Evolutionary conservation across 2,113 vertebrate species (phyloP), one percentile per base, ranked within the genome.

Genomic region (Mesocricetus auratus): DNA sequence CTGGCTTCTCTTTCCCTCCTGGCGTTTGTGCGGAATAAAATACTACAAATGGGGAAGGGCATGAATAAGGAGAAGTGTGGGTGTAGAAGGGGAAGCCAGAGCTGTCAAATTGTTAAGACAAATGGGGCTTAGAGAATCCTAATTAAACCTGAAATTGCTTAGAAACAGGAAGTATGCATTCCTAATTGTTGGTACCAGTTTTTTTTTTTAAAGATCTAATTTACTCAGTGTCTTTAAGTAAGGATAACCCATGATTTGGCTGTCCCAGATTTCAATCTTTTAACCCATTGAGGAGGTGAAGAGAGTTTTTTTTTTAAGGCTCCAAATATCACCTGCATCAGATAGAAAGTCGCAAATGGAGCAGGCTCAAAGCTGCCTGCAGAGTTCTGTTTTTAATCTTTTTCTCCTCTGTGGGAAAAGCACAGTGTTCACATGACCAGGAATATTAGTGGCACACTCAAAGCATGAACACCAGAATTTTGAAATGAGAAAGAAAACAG

Each of bases 61-160:
- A 53, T 39, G 9, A 33, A 16, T 81, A 86, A 75, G 83, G 87
- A 33, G 31, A 89, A 56, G 93, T 71, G 97, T 96, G 97, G 96
- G 97, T 90, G 96, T 93, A 92, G 66, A 89, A 89, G 95, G 97
- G 96, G 95, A 95, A 97, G 92, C 94, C 33, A 9, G 86, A 71
- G 89, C 96, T 98, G 96, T 98, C 97, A 96, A 50, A 96, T 42
- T 95, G 96, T 98, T 97, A 96, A 96, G 96, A 98, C 97, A 97
- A 96, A 97, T 85, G 93, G 94, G 95, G 96, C 96, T 97, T 73
- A 22, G 79, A 97, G 97, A 95, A 96, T 97, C 96, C 96, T 97
- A 96, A 97, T 97, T 97, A 98, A 97, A 97, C 96, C 94, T 95
- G 96, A 97, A 97, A 97, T 98, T 89, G 97, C 97, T 97, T 90